Conservation (phyloP, 2,797 vertebrate genomes). For the Microchirus variegatus region DNA sequence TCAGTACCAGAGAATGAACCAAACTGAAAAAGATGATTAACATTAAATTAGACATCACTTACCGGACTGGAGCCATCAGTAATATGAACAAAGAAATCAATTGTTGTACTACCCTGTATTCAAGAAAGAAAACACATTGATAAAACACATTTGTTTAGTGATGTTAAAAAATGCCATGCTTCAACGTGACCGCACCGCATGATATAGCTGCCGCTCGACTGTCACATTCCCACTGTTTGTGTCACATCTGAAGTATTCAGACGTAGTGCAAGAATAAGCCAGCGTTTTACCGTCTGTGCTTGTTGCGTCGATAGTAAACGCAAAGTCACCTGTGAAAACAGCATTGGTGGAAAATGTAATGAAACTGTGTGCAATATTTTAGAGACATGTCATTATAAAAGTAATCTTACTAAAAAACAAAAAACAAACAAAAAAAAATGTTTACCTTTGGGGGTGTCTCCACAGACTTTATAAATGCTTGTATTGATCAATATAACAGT, state of each 20-base stretch:
- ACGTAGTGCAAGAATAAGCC: conserved; percentile 67
- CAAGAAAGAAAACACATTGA: neutral
- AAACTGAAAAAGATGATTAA: conserved; percentile 1
- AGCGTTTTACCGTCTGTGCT: conserved; percentile 39
- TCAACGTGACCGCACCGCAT: conserved; percentile 78
- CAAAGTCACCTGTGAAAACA: conserved; percentile 57
- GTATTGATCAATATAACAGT: neutral
- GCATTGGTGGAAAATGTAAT: neutral
- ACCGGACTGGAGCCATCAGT: rapidly evolving
- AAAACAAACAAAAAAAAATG: neutral
- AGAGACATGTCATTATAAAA: neutral
- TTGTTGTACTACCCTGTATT: rapidly evolving
- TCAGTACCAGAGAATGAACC: neutral
- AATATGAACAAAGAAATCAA: rapidly evolving
- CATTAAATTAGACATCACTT: conserved; percentile 22
- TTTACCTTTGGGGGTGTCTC: conserved; percentile 58
- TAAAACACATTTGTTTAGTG: neutral
- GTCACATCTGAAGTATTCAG: conserved; percentile 61
- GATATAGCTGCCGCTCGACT: conserved; percentile 67
- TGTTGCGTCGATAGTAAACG: conserved; percentile 76
- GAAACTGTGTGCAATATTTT: neutral
- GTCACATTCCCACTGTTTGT: conserved; percentile 36
- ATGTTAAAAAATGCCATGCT: neutral
- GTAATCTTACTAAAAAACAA: neutral
- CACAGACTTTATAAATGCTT: rapidly evolving